Conservation (phyloP, 2,888 invertebrate genomes). For the Metacarcinus magister region DNA sequence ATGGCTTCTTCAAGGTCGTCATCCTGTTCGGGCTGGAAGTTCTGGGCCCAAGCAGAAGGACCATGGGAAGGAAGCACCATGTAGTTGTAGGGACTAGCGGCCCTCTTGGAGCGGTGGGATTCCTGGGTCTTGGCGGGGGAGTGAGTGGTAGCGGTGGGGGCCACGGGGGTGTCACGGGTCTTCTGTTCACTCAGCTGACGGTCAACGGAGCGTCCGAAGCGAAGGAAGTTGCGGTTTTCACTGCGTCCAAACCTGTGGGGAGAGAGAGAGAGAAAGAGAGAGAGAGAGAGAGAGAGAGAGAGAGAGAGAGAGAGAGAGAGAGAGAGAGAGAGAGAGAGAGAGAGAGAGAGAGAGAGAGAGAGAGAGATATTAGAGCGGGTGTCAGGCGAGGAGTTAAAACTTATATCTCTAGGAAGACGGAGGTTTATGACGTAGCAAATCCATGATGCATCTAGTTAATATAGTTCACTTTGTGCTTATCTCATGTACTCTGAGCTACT, state of each 20-base stretch:
- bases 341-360: not conserved
- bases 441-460: not conserved
- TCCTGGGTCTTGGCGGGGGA: constrained; percentile 33
- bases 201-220: constrained; percentile 73
- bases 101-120: constrained; percentile 56
- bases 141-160: constrained; percentile 26
- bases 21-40: constrained; percentile 51
- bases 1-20: not conserved
- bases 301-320: not conserved
- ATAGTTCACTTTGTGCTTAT: not conserved
- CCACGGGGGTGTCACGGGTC: not conserved
- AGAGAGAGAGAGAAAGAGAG: not conserved
- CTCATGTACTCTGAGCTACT: not conserved
- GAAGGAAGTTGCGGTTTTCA: constrained; percentile 62
- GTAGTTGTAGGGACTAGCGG: constrained; percentile 8
- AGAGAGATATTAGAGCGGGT: not conserved
- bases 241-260: constrained; percentile 60
- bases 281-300: not conserved
- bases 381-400: not conserved
- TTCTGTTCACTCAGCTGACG: constrained; percentile 56
- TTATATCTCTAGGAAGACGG: not conserved
- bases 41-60: constrained; percentile 33
- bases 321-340: not conserved
- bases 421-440: not conserved
- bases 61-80: not conserved